Conservation (phyloP, 2,888 invertebrate species). For the Machimus rusticus region DNA sequence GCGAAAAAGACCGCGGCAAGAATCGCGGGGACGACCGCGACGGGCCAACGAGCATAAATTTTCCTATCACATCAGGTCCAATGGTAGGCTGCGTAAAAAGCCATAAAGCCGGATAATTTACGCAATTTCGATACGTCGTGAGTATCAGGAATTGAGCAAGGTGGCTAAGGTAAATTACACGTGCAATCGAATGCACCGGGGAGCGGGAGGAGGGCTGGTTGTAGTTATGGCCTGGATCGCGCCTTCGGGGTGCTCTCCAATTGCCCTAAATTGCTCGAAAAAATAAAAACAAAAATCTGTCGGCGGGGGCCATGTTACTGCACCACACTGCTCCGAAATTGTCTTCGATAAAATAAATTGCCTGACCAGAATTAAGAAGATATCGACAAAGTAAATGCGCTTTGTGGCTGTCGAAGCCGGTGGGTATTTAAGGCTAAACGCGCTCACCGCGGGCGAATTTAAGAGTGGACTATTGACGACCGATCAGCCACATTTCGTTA, state of each 20-base stretch:
- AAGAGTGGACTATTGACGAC: background rate
- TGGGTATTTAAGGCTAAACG: background rate
- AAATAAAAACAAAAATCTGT: background rate
- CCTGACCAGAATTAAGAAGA: background rate
- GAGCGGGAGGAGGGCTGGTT: background rate
- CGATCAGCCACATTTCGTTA: background rate
- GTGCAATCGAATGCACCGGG: background rate
- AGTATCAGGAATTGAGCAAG: slow-evolving; percentile 21
- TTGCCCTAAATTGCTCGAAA: background rate
- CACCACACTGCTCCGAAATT: background rate
- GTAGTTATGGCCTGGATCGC: background rate
- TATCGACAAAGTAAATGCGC: background rate
- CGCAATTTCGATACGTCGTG: slow-evolving; percentile 22
- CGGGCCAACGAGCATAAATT: slow-evolving; percentile 1
- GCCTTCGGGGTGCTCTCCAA: background rate
- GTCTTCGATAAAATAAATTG: background rate
- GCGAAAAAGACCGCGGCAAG: background rate
- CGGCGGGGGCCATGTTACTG: background rate
- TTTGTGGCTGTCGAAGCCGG: background rate
- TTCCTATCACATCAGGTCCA: slow-evolving; percentile 26
- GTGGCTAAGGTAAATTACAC: slow-evolving; percentile 26
- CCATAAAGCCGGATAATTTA: slow-evolving; percentile 27
- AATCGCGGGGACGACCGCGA: background rate
- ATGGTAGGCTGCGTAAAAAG: background rate
- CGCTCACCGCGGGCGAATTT: background rate